phyloP scores from a whole-genome alignment of 1,140 invertebrate genomes.

The Macrosteles quadrilineatus region DNA sequence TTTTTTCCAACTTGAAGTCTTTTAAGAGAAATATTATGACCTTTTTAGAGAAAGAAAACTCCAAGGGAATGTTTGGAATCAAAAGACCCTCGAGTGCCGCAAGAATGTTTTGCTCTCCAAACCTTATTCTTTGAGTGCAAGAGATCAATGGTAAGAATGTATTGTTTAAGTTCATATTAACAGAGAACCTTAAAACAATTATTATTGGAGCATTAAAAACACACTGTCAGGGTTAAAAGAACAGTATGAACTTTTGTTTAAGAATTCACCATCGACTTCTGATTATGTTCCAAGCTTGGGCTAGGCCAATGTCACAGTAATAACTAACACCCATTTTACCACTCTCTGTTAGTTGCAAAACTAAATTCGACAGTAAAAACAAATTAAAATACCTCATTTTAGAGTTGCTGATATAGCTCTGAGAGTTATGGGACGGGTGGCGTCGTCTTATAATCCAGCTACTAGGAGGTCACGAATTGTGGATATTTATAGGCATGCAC shows the following conservation, averaged over 20 bases:
- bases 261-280: not conserved
- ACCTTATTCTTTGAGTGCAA: conserved; percentile 86
- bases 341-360: too few species aligned
- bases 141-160: conserved; percentile 72
- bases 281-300: not conserved
- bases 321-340: not conserved
- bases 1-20: too few species aligned
- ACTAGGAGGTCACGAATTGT: too few species aligned
- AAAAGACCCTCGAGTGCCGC: conserved; percentile 62
- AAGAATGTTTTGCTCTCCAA: conserved; percentile 68
- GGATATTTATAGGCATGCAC: too few species aligned
- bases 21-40: too few species aligned
- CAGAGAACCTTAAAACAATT: not conserved
- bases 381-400: too few species aligned
- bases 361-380: too few species aligned
- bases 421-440: too few species aligned
- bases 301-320: not conserved
- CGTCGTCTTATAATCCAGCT: too few species aligned
- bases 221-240: not conserved
- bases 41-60: conserved; percentile 65
- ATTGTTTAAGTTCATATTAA: not conserved
- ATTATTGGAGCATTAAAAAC: not conserved
- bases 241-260: not conserved
- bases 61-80: conserved; percentile 71
- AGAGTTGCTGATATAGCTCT: too few species aligned